A percentile compares a stretch with the other conserved stretches of the same genome.
These are phyloP conservation scores for Grammomys surdaster DNA, from an alignment of 2,113 vertebrate genomes.

Conservation along the genomic window DNA sequence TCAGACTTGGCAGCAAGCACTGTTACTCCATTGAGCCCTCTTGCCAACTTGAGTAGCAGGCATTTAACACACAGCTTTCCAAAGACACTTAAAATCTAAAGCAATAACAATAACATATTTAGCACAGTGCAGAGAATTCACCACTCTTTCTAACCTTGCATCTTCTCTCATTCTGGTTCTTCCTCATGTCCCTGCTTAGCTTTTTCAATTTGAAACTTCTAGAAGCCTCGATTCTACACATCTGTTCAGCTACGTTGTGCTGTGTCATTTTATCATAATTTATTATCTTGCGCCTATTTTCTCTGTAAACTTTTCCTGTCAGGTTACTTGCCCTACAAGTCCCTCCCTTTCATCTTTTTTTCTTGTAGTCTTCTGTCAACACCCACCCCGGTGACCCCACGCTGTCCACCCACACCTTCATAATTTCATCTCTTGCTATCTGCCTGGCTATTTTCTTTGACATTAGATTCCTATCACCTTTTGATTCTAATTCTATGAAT, in stretches of 20 bases:
- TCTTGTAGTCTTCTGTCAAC: not conserved
- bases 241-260: not conserved
- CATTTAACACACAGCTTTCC: not conserved
- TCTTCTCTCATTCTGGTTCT: not conserved
- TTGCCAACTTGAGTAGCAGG: not conserved
- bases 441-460: not conserved
- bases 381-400: not conserved
- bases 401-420: not conserved
- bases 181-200: not conserved
- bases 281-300: not conserved
- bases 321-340: not conserved
- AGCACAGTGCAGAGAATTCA: not conserved
- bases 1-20: not conserved
- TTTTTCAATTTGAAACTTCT: constrained; percentile 52
- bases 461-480: not conserved
- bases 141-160: not conserved
- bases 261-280: not conserved
- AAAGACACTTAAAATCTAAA: not conserved
- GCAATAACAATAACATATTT: not conserved
- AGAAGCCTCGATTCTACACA: not conserved
- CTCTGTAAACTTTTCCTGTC: not conserved
- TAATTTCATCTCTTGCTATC: not conserved
- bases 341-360: not conserved
- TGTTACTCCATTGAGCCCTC: not conserved
- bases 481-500: not conserved